Evolutionary conservation across 2,797 vertebrate genomes (phyloP), one percentile per base, ranked within the genome.

Genomic region (Cyprinella venusta): DNA sequence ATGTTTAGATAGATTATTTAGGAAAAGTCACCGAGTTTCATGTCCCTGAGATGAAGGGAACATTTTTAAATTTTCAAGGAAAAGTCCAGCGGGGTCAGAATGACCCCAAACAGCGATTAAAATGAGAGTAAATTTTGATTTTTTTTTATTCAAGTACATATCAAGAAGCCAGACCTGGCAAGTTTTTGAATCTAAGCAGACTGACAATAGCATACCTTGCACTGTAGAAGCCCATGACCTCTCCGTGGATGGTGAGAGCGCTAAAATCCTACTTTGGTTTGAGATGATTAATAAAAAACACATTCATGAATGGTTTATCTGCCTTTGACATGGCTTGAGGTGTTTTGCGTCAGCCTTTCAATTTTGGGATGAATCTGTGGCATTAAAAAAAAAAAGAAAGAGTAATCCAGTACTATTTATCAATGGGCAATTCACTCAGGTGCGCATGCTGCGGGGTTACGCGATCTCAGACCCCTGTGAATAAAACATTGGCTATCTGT

Each of bases 71-170:
- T n/a, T n/a, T n/a, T n/a, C n/a, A n/a, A n/a, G n/a, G n/a, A n/a
- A n/a, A n/a, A n/a, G n/a, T n/a, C n/a, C n/a, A n/a, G n/a, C n/a
- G n/a, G n/a, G n/a, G n/a, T n/a, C n/a, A n/a, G n/a, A n/a, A n/a
- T n/a, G n/a, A n/a, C n/a, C n/a, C n/a, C n/a, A n/a, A n/a, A n/a
- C n/a, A n/a, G n/a, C n/a, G n/a, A n/a, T n/a, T n/a, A n/a, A n/a
- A 96, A 95, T 95, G 94, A 93, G 94, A 95, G 95, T 94, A 94
- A 95, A 87, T 95, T 94, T 94, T 90, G 95, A 93, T 92, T 95
- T 96, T 96, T 95, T 96, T 96, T 96, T 96, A n/a, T 91, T 54
- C 85, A 82, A 83, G 85, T 79, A 69, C 69, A 86, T 84, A 87
- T 78, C 86, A 87, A 59, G 76, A 77, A 70, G 85, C 72, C 93